Percentiles rank a stretch among this genome's conserved stretches.
Conservation (phyloP, 2,888 invertebrate species). For the Melanotus villosus region DNA sequence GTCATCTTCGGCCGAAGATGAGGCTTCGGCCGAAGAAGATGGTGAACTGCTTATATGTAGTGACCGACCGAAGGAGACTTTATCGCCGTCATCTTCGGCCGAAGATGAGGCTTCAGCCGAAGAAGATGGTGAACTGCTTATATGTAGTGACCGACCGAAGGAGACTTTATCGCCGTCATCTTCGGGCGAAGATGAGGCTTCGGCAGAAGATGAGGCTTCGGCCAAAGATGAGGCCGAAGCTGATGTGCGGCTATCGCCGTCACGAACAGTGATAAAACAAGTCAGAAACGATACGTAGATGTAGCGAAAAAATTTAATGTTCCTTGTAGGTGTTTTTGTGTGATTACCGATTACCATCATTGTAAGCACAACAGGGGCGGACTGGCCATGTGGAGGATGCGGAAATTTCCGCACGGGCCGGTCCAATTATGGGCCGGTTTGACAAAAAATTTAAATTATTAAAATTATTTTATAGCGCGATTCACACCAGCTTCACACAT, state of each 20-base stretch:
- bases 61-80: too few species aligned
- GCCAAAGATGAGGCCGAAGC: constrained; percentile 69
- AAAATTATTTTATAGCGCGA: too few species aligned
- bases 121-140: constrained; percentile 77
- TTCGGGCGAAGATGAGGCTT: constrained; percentile 92
- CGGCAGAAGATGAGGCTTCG: constrained; percentile 73
- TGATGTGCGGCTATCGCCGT: constrained; percentile 91
- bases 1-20: constrained; percentile 88
- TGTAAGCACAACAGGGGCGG: constrained; percentile 94
- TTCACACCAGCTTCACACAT: too few species aligned
- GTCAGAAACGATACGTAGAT: constrained; percentile 81
- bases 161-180: too few species aligned
- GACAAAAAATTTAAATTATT: too few species aligned
- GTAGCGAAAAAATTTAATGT: constrained; percentile 77
- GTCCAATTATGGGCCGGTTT: too few species aligned
- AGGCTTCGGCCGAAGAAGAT: constrained; percentile 81
- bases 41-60: too few species aligned
- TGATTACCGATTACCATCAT: constrained; percentile 80
- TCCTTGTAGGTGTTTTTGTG: constrained; percentile 84
- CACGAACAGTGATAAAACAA: constrained; percentile 88
- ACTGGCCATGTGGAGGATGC: constrained; percentile 84
- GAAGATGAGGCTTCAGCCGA: constrained; percentile 87
- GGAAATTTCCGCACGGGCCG: too few species aligned
- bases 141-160: too few species aligned
- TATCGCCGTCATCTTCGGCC: constrained; percentile 85